Evolutionary conservation across 2,797 vertebrate species (phyloP), one percentile per base, ranked within the genome.

Genomic region (Hippoglossus hippoglossus): DNA sequence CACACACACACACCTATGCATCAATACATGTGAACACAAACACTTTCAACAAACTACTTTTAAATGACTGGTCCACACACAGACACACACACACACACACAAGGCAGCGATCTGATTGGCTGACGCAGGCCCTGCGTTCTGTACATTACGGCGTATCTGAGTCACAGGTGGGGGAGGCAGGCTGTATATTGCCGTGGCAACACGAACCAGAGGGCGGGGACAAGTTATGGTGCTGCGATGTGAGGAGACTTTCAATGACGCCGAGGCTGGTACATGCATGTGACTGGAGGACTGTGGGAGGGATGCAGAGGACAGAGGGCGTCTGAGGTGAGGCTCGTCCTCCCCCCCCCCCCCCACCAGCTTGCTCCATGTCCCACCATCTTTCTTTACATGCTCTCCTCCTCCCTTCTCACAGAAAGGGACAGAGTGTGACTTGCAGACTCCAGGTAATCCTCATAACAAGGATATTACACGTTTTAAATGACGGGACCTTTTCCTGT

Each of bases 191-290:
- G 68, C 84, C 72, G 22, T 77, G 63, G 82, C 80, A 89, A 89
- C 84, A 84, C 9, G 31, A 77, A 79, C 76, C 71, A 81, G 60
- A 63, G 75, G 74, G 75, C 15, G 62, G 65, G 65, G 50, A 64
- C 26, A 79, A 68, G 63, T 69, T 79, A 65, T 74, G 73, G 63
- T 0, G 31, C 49, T 66, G 7, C n/a, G 67, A 64, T 59, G 80
- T 88, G 86, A 82, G 86, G 57, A 73, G 77, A 86, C 87, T 89
- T 49, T 59, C 75, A 82, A 89, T 87, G 78, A 81, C 58, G 60
- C 16, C 10, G 64, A 49, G 19, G 26, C 22, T 46, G 44, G 15
- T 39, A 51, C 28, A 50, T 44, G 63, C 59, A 77, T 74, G 53
- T 56, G 50, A 46, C 8, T 21, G 67, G 51, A 47, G 28, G 68